These are phyloP conservation scores for Chaetura pelagica DNA, from an alignment of 2,113 vertebrate genomes.

Conservation along the genomic window DNA sequence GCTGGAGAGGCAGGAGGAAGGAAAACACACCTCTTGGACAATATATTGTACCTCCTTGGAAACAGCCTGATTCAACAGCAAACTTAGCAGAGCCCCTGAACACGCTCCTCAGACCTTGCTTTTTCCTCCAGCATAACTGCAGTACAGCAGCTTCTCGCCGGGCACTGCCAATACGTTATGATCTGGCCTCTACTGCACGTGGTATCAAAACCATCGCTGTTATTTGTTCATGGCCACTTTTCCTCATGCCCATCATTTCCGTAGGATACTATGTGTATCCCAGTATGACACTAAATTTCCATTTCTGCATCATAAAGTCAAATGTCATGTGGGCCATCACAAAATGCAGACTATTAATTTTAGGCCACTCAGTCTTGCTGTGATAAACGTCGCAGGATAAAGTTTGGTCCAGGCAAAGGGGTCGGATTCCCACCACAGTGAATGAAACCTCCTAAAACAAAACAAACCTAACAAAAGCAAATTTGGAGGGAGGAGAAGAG, in stretches of 20 bases:
- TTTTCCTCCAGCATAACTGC: background rate
- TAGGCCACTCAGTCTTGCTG: background rate
- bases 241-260: background rate
- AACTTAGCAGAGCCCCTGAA: background rate
- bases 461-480: background rate
- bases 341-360: background rate
- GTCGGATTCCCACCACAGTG: background rate
- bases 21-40: slow-evolving; percentile 47
- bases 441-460: background rate
- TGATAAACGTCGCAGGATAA: background rate
- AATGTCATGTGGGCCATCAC: background rate
- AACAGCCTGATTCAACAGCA: background rate
- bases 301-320: background rate
- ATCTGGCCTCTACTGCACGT: background rate
- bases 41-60: background rate
- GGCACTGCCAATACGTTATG: background rate
- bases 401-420: background rate
- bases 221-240: background rate
- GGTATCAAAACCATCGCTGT: background rate
- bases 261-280: background rate
- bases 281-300: background rate
- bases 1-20: slow-evolving; percentile 17
- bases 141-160: background rate
- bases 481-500: background rate
- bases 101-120: background rate